Conservation (phyloP, 1,140 invertebrate genomes). For the Tetraneura akinire region DNA sequence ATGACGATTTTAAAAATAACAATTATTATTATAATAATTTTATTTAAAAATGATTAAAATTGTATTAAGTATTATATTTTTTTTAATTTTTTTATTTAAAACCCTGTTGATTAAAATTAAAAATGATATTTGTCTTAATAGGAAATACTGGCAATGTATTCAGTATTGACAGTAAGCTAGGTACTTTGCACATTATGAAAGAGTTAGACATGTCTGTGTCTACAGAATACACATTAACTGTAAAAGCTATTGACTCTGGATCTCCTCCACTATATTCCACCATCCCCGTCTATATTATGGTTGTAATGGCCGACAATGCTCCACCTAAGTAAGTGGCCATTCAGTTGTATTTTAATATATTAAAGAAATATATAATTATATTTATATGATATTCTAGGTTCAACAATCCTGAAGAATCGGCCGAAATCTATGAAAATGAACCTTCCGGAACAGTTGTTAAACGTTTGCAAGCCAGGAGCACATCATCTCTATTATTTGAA, state of each 20-base stretch:
- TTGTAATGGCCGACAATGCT: slow-evolving; percentile 86
- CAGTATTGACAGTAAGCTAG: slow-evolving; percentile 74
- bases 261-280: slow-evolving; percentile 72
- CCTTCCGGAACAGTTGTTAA: slow-evolving; percentile 75
- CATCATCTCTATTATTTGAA: slow-evolving; percentile 79
- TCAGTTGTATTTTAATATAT: neutral
- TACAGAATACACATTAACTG: slow-evolving; percentile 78
- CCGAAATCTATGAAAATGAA: slow-evolving; percentile 84
- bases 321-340: slow-evolving; percentile 67
- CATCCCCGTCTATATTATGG: slow-evolving; percentile 79
- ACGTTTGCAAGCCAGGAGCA: slow-evolving; percentile 75
- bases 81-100: slow-evolving; percentile 48
- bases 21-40: too few relatives aligned
- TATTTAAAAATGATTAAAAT: too few relatives aligned
- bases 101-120: too few relatives aligned
- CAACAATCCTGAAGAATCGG: slow-evolving; percentile 66
- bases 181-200: slow-evolving; percentile 74
- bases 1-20: too few relatives aligned
- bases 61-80: neutral
- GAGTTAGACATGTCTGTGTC: slow-evolving; percentile 70
- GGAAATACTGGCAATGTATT: slow-evolving; percentile 85
- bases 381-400: slow-evolving; percentile 61
- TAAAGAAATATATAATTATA: too few relatives aligned
- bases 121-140: slow-evolving; percentile 54
- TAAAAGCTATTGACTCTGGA: slow-evolving; percentile 81